phyloP scores from a whole-genome alignment of 2,888 invertebrate species.

The Agrotis segetum region DNA sequence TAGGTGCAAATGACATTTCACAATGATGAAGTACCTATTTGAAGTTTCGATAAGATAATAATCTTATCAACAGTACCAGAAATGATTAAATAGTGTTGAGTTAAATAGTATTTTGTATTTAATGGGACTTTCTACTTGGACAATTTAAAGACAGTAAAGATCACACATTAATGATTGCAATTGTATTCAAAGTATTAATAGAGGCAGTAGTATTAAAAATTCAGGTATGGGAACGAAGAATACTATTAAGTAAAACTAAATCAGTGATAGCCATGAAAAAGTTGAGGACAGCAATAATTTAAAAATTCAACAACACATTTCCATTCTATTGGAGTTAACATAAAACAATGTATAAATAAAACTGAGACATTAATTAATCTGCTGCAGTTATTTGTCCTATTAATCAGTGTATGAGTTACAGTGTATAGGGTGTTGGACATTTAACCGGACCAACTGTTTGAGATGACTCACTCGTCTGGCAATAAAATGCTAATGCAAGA shows the following conservation, averaged over 20 bases:
- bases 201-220: neutral
- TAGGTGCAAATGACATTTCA: neutral
- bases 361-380: slow-evolving; percentile 14
- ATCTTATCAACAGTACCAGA: neutral
- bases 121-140: neutral
- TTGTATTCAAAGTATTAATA: neutral
- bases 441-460: slow-evolving; percentile 3
- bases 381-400: slow-evolving; percentile 35
- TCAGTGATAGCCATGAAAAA: slow-evolving; percentile 1
- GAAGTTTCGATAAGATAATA: slow-evolving; percentile 31
- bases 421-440: slow-evolving; percentile 10
- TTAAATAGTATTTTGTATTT: neutral
- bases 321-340: slow-evolving; percentile 8
- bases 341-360: slow-evolving; percentile 17
- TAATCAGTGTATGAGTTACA: slow-evolving; percentile 34
- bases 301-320: slow-evolving; percentile 20
- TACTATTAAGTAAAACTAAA: neutral
- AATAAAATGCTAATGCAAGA: slow-evolving; percentile 36
- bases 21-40: slow-evolving; percentile 26
- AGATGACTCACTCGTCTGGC: slow-evolving; percentile 30
- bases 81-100: neutral
- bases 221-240: neutral
- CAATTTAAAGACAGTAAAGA: neutral
- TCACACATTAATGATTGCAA: neutral
- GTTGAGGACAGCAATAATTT: slow-evolving; percentile 4